Evolutionary conservation across 1,140 invertebrate genomes (phyloP).

Genomic region (Ceratina calcarata): DNA sequence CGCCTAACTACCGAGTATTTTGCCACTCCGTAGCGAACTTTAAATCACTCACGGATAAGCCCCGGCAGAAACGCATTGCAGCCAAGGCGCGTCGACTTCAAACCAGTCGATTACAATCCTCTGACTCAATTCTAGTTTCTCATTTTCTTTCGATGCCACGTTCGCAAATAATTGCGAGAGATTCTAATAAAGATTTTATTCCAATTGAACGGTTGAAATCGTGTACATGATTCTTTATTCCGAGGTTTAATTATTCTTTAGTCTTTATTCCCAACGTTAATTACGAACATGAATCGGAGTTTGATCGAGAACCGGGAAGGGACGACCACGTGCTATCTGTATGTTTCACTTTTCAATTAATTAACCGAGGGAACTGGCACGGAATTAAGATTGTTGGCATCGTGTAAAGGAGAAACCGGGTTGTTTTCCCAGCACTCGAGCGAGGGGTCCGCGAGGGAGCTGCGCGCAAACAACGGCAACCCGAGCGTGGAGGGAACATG

Average conservation of each 20-base stretch:
- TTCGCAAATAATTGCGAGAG: no score
- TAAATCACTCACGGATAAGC: conserved; percentile 27
- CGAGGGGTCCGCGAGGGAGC: not conserved
- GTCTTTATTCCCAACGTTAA: no score
- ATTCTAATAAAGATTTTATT: no score
- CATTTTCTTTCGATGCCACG: not conserved
- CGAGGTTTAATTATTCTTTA: no score
- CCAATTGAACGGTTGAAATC: no score
- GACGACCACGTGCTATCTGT: no score
- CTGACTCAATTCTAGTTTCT: not conserved
- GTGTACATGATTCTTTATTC: no score
- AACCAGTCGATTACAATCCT: not conserved
- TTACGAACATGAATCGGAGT: no score
- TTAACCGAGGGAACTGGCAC: not conserved
- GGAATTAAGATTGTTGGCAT: not conserved
- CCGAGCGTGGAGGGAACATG: not conserved
- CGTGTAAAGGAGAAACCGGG: not conserved
- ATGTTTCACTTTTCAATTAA: not conserved
- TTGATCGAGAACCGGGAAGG: no score
- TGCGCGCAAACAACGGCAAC: not conserved
- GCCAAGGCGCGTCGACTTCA: not conserved
- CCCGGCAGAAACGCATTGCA: not conserved
- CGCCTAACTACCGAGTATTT: conserved; percentile 17
- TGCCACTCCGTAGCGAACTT: conserved; percentile 5
- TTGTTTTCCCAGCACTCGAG: not conserved